Evolutionary conservation across 1,140 invertebrate species (phyloP), one percentile per base, ranked within the genome.

Genomic region (Monochamus saltuarius): DNA sequence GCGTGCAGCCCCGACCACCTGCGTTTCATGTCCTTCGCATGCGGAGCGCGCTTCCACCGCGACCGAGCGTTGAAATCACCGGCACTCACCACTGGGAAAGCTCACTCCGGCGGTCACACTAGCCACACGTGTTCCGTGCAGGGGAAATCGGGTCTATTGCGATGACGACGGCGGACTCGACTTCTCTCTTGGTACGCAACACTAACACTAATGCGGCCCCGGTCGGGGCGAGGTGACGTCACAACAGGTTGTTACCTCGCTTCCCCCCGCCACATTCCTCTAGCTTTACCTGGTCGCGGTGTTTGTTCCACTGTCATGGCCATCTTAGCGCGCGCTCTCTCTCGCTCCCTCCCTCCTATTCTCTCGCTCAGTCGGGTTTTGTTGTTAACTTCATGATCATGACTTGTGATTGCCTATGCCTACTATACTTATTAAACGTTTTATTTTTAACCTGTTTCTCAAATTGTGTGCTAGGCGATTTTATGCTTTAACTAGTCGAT

Each of bases 1-100:
- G 83, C 82, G 76, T 85, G 84, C 79, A 85, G 82, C 73, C 84
- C 85, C 59, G 84, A 84, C 84, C 85, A 86, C 79, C 85, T 82
- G 73, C 84, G 83, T 81, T 84, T 86, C 85, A 86, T 87, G 35
- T 52, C 35, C 35, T 38, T 38, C 16, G 19, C 8, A 37, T 19
- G 37, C 8, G 14, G 35, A 2, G 37, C 22, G 17, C 46, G 58
- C 53, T 59, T 22, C 42, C 22, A 16, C 22, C 49, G n/a, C n/a
- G 14, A 38, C 9, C 59, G 51, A 22, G n/a, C 52, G 45, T 61
- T 39, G 52, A 55, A 54, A 40, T 61, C 59, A 39, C 52, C 42
- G 35, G 43, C 17, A n/a, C 22, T 16, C 22, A 13, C n/a, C 16
- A 52, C 36, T 13, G n/a, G 34, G 13, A 13, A 19, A 13, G 46